Conservation (phyloP, 2,797 vertebrate species). For the Scarus forsteni region DNA sequence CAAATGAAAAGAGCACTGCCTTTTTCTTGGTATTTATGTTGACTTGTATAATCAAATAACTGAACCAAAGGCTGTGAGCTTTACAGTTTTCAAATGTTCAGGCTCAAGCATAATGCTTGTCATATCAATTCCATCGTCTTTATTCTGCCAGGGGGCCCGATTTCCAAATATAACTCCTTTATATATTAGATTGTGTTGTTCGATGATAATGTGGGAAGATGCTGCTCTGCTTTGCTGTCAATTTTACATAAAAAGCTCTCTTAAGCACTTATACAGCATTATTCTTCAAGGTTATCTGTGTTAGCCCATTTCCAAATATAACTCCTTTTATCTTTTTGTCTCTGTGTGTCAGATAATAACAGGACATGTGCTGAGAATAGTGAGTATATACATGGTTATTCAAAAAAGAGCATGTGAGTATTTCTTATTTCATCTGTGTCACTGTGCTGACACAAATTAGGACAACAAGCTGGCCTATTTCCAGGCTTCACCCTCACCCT, state of each 20-base stretch:
- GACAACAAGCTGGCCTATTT: constrained; percentile 59
- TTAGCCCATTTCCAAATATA: too few relatives aligned
- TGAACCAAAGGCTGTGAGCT: too few relatives aligned
- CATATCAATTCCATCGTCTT: background rate
- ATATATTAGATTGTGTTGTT: constrained; percentile 7
- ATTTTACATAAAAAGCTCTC: too few relatives aligned
- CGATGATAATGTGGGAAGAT: constrained; percentile 11
- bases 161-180: constrained; percentile 4
- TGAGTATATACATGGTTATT: constrained; percentile 25
- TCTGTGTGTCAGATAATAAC: constrained; percentile 49
- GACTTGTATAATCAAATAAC: too few relatives aligned
- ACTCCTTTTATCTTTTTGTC: too few relatives aligned
- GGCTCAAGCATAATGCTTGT: too few relatives aligned
- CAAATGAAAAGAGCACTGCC: too few relatives aligned
- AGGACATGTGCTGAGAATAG: too few relatives aligned
- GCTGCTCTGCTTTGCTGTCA: constrained; percentile 31
- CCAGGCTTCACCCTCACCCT: constrained; percentile 53
- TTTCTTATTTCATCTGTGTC: constrained; percentile 52
- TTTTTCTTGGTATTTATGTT: too few relatives aligned
- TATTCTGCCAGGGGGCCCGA: background rate
- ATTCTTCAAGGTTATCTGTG: constrained; percentile 39
- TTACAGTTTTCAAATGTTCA: too few relatives aligned
- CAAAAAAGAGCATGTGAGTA: constrained; percentile 15
- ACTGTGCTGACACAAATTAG: constrained; percentile 56
- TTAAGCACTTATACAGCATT: constrained; percentile 31